Evolutionary conservation across 2,888 invertebrate species (phyloP), one percentile per base, ranked within the genome.

Genomic region (Sinohyriopsis cumingii): DNA sequence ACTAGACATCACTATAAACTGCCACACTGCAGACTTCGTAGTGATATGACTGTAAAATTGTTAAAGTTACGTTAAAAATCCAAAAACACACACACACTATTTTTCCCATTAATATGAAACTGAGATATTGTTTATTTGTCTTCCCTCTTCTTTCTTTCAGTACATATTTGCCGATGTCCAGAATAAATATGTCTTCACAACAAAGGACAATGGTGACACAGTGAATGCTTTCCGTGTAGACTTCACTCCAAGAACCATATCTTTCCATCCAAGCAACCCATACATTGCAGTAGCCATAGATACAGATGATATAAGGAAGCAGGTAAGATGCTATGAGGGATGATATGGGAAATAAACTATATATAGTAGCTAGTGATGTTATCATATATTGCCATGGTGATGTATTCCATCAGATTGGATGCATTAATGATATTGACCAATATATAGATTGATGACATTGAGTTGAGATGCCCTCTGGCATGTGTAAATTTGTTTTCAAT

Each of bases 81-180:
- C 7, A 33, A 33, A 28, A 28, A 33, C 7, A 33, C 7, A 33
- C 7, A 33, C 7, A 9, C 33, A 33, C 33, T 7, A 5, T 33
- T 33, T 33, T 33, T 33, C 9, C 33, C 7, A 33, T 33, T 7
- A 22, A 22, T 59, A 59, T 24, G 15, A 59, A 59, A 24, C 55
- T 22, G 18, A 54, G 22, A n/a, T 55, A 19, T 28, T 55, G 22
- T 64, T 64, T n/a, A 22, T 22, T 20, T 65, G 24, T n/a, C 53
- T 54, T 63, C 15, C 69, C 69, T 77, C 89, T 89, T 75, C 89
- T 89, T 75, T 79, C 69, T 92, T 92, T 62, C 91, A 96, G 96
- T 95, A 95, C 89, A 93, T 96, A 0, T 96, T 97, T 89, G 93
- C 95, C 66, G 97, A 97, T 89, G 92, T 94, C 3, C 91, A 92